Conservation (phyloP, 2,797 vertebrate genomes). For the Thamnophis elegans region DNA sequence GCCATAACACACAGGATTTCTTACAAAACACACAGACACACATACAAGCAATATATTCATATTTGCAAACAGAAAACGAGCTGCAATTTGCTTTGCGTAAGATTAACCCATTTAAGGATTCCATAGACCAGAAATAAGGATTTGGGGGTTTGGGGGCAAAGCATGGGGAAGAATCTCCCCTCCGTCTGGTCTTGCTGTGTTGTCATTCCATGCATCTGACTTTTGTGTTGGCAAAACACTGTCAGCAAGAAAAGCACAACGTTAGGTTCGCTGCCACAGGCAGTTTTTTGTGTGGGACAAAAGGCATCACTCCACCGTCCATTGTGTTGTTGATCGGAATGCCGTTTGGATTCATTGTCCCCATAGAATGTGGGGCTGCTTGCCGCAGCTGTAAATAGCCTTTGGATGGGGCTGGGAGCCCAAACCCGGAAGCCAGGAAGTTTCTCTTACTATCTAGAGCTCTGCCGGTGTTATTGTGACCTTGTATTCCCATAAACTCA, state of each 20-base stretch:
- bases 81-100: neutral
- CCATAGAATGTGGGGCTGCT: slow-evolving; percentile 37
- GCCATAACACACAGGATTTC: neutral
- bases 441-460: slow-evolving; percentile 43
- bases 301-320: slow-evolving; percentile 62
- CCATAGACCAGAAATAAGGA: neutral
- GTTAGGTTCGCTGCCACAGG: slow-evolving; percentile 69
- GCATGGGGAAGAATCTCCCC: neutral
- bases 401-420: slow-evolving; percentile 52
- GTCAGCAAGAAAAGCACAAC: slow-evolving; percentile 73
- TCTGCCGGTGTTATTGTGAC: slow-evolving; percentile 22
- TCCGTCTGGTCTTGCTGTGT: slow-evolving; percentile 9
- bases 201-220: slow-evolving; percentile 46
- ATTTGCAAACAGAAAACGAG: neutral
- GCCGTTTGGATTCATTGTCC: slow-evolving; percentile 68
- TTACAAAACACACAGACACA: neutral
- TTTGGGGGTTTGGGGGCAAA: neutral
- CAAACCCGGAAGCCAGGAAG: slow-evolving; percentile 24
- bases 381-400: slow-evolving; percentile 60
- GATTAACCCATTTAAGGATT: neutral
- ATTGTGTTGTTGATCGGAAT: slow-evolving; percentile 68
- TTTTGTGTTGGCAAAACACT: slow-evolving; percentile 64
- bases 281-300: slow-evolving; percentile 71
- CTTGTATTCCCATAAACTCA: too few species aligned
- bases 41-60: neutral